Percentiles rank a stretch among this genome's conserved stretches.
Evolutionary conservation across 2,113 vertebrate species (phyloP).

Genomic region (Plectropomus leopardus): DNA sequence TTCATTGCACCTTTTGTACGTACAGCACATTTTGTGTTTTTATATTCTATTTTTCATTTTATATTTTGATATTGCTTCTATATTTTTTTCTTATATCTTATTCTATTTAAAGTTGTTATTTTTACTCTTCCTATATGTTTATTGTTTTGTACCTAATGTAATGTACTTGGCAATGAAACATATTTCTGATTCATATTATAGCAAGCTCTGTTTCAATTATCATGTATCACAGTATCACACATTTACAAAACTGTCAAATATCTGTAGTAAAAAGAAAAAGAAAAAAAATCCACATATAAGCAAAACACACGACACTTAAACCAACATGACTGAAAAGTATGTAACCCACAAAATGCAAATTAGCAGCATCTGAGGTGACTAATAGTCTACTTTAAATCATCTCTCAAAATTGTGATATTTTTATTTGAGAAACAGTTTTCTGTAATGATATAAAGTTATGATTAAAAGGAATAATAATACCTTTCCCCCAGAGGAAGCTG

Average conservation of each 20-base stretch:
- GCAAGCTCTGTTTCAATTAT: not conserved
- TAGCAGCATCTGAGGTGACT: not conserved
- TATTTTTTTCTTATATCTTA: no score
- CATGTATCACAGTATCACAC: not conserved
- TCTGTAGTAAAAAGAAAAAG: not conserved
- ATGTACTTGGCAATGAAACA: no score
- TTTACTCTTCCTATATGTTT: no score
- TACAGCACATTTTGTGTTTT: no score
- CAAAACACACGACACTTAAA: not conserved
- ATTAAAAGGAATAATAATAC: constrained; percentile 42
- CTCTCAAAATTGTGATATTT: not conserved
- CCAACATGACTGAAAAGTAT: not conserved
- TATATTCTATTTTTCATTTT: no score
- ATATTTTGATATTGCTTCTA: no score
- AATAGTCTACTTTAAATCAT: not conserved
- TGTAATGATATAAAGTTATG: not conserved
- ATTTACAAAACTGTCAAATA: not conserved
- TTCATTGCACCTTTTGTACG: no score
- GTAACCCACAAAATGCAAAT: not conserved
- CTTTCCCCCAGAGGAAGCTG: constrained; percentile 87
- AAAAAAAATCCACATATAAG: no score
- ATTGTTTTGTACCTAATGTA: no score
- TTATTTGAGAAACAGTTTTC: not conserved
- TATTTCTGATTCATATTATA: no score
- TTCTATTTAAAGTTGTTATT: no score